A percentile compares a stretch with the other conserved stretches of the same genome.
Conservation (phyloP, 2,888 invertebrate genomes). For the Cheilosia impressa region DNA sequence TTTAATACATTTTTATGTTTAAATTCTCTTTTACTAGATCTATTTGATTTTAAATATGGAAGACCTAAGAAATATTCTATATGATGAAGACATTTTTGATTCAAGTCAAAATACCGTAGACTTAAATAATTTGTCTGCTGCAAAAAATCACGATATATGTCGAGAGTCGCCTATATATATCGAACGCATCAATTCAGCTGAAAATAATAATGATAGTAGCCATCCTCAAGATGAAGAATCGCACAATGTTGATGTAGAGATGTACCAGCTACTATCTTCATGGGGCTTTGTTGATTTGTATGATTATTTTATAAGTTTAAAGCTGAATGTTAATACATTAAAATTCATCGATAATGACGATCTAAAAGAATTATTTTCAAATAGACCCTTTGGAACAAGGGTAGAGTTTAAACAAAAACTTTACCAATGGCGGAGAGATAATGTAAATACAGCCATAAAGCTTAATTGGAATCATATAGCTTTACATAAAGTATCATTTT, state of each 20-base stretch:
- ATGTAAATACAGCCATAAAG: slow-evolving; percentile 4
- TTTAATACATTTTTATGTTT: too few species aligned
- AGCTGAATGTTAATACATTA: slow-evolving; percentile 1
- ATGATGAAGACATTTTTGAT: slow-evolving; percentile 1
- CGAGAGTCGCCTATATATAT: not conserved
- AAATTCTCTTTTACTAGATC: not conserved
- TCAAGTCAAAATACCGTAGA: not conserved
- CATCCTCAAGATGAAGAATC: not conserved
- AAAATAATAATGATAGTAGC: not conserved
- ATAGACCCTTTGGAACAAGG: slow-evolving; percentile 15
- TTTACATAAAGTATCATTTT: slow-evolving; percentile 1
- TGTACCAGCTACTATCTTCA: slow-evolving; percentile 13
- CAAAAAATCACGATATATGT: not conserved
- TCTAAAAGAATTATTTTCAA: slow-evolving; percentile 9
- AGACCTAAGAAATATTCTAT: not conserved
- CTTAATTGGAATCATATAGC: not conserved
- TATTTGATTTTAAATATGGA: slow-evolving; percentile 9
- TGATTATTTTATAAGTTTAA: slow-evolving; percentile 6
- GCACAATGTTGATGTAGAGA: not conserved
- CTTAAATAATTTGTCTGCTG: not conserved
- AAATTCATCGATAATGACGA: slow-evolving; percentile 17
- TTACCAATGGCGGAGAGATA: slow-evolving; percentile 13
- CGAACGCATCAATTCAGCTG: not conserved
- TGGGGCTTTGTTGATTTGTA: slow-evolving; percentile 23
- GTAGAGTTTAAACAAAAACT: slow-evolving; percentile 19